Percentiles rank a stretch among this genome's conserved stretches.
phyloP scores from a whole-genome alignment of 2,113 vertebrate species.

The Castor canadensis region DNA sequence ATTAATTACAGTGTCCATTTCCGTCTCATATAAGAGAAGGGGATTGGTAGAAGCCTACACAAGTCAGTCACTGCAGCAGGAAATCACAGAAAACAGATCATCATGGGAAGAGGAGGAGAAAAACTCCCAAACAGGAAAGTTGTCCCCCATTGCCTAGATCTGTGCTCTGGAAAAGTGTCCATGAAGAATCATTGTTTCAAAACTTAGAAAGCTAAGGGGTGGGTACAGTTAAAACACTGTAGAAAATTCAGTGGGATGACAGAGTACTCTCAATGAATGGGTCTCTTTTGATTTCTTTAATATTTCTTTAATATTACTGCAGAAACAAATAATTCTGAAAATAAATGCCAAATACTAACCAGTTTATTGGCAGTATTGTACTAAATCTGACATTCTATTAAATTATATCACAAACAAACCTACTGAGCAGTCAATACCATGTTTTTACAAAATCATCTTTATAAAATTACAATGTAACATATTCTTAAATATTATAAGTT shows the following conservation, averaged over 20 bases:
- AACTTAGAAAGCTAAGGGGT: not conserved
- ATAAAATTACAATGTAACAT: not conserved
- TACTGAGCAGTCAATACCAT: not conserved
- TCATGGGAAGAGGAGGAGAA: not conserved
- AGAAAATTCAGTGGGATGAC: not conserved
- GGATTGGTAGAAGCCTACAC: rapidly evolving
- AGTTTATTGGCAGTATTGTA: not conserved
- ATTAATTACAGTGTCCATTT: not conserved
- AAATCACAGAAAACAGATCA: not conserved
- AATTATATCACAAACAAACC: not conserved
- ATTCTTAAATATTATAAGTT: not conserved
- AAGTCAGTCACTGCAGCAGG: not conserved
- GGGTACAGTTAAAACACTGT: not conserved
- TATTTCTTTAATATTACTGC: not conserved
- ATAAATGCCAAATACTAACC: not conserved
- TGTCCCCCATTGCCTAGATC: not conserved
- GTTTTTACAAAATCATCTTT: not conserved
- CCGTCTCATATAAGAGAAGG: not conserved
- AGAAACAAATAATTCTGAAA: not conserved
- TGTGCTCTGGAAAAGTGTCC: not conserved
- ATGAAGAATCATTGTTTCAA: too few relatives aligned
- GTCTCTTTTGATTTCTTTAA: not conserved
- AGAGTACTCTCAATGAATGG: not conserved
- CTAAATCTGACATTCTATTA: not conserved
- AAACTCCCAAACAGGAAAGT: not conserved